Evolutionary conservation across 2,113 vertebrate genomes (phyloP).

Genomic region (Mus spicilegus): DNA sequence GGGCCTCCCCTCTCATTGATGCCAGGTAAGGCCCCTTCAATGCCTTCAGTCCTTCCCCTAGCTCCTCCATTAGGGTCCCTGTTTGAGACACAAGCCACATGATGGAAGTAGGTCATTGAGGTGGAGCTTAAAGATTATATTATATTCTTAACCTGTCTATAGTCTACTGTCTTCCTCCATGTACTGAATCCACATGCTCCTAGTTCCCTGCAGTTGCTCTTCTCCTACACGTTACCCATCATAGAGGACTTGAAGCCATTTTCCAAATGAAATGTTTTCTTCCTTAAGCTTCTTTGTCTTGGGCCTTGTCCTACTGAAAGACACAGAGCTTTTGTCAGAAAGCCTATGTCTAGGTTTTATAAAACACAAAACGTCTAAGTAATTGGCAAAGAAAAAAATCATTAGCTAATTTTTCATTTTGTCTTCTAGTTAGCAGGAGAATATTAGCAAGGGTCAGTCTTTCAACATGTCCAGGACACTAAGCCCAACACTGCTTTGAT

Average conservation of each 20-base stretch:
- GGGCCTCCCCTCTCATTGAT: too few relatives aligned
- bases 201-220: not conserved
- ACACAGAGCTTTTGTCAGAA: not conserved
- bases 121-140: accelerated
- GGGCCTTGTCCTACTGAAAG: not conserved
- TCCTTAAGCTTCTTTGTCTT: not conserved
- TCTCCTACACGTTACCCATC: too few relatives aligned
- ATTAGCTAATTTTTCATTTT: not conserved
- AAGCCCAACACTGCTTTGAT: conserved; percentile 60
- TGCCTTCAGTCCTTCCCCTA: too few relatives aligned
- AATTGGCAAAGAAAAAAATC: not conserved
- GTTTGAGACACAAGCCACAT: accelerated
- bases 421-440: not conserved
- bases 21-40: too few relatives aligned
- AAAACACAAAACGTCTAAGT: conserved; percentile 58
- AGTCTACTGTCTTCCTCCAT: not conserved
- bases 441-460: not conserved
- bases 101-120: not conserved
- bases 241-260: not conserved
- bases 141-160: not conserved
- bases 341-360: not conserved
- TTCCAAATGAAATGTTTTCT: not conserved
- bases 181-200: not conserved
- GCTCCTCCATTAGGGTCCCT: too few relatives aligned
- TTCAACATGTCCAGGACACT: conserved; percentile 58